Conservation (phyloP, 2,113 vertebrate species). For the Epinephelus lanceolatus region DNA sequence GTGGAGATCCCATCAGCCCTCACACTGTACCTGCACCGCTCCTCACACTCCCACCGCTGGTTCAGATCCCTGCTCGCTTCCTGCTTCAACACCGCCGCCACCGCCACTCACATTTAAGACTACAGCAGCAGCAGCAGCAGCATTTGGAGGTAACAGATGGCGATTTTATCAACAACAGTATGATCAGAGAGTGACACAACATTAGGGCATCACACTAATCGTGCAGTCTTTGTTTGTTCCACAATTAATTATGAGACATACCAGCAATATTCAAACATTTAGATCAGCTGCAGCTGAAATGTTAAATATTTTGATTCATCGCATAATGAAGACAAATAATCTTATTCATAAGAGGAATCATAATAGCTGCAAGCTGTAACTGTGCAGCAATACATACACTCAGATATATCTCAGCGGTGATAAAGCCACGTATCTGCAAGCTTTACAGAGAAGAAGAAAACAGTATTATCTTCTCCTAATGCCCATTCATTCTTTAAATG, state of each 20-base stretch:
- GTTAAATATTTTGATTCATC: conserved; percentile 35
- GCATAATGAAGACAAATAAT: conserved; percentile 39
- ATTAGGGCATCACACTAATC: conserved; percentile 51
- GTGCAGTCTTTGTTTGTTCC: conserved; percentile 49
- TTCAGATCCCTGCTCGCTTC: not conserved
- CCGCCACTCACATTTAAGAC: conserved; percentile 16
- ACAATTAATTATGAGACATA: conserved; percentile 33
- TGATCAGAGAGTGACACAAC: conserved; percentile 65
- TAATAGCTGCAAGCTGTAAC: not conserved
- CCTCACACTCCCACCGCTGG: conserved; percentile 32
- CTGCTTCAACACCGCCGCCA: not conserved
- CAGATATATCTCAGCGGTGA: conserved; percentile 1
- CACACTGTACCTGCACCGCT: conserved; percentile 21
- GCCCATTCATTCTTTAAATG: conserved; percentile 13
- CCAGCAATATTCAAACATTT: conserved; percentile 30
- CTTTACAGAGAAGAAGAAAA: not conserved
- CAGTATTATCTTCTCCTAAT: not conserved
- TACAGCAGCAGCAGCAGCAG: not conserved
- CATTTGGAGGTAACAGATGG: conserved; percentile 70
- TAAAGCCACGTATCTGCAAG: not conserved
- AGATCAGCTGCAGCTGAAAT: conserved; percentile 17
- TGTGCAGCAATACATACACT: not conserved
- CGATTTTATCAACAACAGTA: conserved; percentile 46
- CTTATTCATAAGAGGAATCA: not conserved
- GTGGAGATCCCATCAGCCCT: conserved; percentile 62